phyloP scores from a whole-genome alignment of 2,113 vertebrate species.

The Dicentrarchus labrax region DNA sequence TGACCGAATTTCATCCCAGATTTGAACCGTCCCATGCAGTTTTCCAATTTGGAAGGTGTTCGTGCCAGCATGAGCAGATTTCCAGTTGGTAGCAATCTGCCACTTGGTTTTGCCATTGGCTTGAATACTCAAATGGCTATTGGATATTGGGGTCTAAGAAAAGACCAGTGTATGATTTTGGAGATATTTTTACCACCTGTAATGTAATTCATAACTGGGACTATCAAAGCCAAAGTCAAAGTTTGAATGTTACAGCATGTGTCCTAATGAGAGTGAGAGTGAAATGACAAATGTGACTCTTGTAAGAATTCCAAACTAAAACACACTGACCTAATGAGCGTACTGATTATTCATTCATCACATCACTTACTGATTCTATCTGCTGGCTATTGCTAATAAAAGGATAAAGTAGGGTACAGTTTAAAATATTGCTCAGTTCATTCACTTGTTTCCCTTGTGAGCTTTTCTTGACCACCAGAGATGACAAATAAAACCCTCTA shows the following conservation, averaged over 20 bases:
- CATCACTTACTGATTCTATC: not conserved
- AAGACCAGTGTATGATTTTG: not conserved
- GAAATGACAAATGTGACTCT: not conserved
- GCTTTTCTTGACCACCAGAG: not conserved
- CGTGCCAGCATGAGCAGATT: slow-evolving; percentile 47
- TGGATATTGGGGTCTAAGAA: not conserved
- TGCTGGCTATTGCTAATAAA: not conserved
- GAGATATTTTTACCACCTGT: not conserved
- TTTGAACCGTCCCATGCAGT: not conserved
- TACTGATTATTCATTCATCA: not conserved
- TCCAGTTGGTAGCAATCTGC: slow-evolving; percentile 37
- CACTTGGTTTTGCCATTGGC: slow-evolving; percentile 18
- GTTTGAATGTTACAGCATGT: not conserved
- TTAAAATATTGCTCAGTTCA: not conserved
- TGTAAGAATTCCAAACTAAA: not conserved
- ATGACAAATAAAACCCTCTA: not conserved
- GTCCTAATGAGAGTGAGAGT: not conserved
- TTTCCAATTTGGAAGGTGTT: slow-evolving; percentile 22
- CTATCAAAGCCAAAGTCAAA: not conserved
- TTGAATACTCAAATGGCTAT: not conserved
- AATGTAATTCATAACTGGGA: not conserved
- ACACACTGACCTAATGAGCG: not conserved
- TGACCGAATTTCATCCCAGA: slow-evolving; percentile 29
- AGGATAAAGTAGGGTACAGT: not conserved
- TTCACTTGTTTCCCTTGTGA: not conserved